Evolutionary conservation across 2,113 vertebrate genomes (phyloP).

Genomic region (Setophaga petechia): DNA sequence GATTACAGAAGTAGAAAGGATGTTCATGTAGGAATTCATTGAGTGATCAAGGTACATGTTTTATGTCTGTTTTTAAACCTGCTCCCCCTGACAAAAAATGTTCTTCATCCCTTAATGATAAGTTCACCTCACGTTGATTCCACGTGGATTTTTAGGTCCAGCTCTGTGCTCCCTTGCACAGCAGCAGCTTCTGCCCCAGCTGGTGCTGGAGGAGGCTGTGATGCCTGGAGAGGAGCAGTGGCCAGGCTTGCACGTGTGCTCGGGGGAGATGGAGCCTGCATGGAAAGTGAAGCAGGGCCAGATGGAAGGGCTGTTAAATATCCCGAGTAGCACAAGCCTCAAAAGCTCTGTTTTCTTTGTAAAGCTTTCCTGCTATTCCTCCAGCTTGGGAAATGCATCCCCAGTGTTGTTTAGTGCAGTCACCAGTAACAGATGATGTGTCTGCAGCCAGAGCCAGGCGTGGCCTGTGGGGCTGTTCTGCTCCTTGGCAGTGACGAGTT

Average conservation of each 20-base stretch:
- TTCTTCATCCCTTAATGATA: not conserved
- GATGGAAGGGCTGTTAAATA: not conserved
- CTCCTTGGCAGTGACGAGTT: not conserved
- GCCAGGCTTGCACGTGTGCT: not conserved
- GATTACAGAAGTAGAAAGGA: not conserved
- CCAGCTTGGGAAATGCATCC: not conserved
- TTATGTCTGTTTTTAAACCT: not conserved
- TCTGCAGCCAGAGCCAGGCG: not conserved
- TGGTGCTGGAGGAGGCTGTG: not conserved
- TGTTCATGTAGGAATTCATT: not conserved
- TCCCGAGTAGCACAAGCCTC: not conserved
- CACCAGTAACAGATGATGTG: not conserved
- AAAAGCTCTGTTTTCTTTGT: constrained; percentile 9
- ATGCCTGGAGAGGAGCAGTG: not conserved
- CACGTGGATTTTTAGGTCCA: not conserved
- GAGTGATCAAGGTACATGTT: fast-evolving
- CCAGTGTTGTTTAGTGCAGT: not conserved
- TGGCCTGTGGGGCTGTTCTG: not conserved
- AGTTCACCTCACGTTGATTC: not conserved
- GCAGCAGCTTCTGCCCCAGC: not conserved
- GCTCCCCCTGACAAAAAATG: not conserved
- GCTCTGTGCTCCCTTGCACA: not conserved
- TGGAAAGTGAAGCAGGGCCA: constrained; percentile 1
- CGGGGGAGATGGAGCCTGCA: not conserved
- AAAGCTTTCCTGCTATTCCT: not conserved